Evolutionary conservation across 2,797 vertebrate species (phyloP).

Genomic region (Chaenodraco wilsoni): DNA sequence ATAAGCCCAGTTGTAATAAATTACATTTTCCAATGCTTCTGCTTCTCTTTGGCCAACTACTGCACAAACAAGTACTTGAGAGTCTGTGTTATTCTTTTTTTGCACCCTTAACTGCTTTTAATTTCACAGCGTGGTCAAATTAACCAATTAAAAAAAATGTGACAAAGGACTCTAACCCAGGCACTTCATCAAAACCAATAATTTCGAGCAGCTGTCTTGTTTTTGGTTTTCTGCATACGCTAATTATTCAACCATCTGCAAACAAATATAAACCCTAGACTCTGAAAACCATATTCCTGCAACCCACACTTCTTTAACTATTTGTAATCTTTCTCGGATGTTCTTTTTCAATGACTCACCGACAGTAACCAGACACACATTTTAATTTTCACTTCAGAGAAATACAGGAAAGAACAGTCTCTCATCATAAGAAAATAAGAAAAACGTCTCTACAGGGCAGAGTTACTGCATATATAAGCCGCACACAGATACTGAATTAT

Average conservation of each 20-base stretch:
- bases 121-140: background rate
- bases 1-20: no score
- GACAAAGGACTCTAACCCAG: background rate
- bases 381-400: slow-evolving; percentile 61
- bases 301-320: background rate
- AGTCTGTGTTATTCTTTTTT: background rate
- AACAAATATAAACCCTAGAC: background rate
- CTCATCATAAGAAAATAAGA: slow-evolving; percentile 58
- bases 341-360: background rate
- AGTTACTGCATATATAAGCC: slow-evolving; percentile 44
- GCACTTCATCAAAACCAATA: background rate
- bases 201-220: background rate
- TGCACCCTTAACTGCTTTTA: background rate
- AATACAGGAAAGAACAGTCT: slow-evolving; percentile 57
- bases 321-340: background rate
- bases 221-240: background rate
- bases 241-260: background rate
- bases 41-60: no score
- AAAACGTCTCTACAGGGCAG: slow-evolving; percentile 20
- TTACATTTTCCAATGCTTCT: no score
- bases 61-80: no score
- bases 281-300: background rate
- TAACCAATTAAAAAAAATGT: background rate
- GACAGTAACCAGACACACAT: slow-evolving; percentile 35
- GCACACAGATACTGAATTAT: slow-evolving; percentile 9